Percentiles rank a stretch among this genome's conserved stretches.
Conservation (phyloP, 2,797 vertebrate species). For the Loriculus beryllinus region DNA sequence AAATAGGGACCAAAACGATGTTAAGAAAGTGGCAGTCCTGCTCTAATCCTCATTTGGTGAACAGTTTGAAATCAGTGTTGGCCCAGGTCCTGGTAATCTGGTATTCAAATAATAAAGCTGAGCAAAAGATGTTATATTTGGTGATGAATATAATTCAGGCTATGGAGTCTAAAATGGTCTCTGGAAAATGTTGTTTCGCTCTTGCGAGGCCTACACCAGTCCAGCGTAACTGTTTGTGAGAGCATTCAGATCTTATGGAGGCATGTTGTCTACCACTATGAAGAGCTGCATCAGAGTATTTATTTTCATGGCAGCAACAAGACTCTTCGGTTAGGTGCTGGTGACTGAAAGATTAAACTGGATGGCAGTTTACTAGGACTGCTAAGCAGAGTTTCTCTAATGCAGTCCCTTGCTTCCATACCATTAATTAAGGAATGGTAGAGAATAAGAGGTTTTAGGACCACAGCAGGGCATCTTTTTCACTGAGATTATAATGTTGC, state of each 20-base stretch:
- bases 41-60: not conserved
- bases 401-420: not conserved
- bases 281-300: not conserved
- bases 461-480: not conserved
- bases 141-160: not conserved
- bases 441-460: not conserved
- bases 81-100: not conserved
- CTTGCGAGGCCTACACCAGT: not conserved
- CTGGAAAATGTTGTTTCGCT: not conserved
- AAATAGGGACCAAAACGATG: not conserved
- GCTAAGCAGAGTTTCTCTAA: not conserved
- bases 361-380: not conserved
- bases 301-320: not conserved
- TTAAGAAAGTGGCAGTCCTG: not conserved
- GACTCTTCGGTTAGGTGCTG: not conserved
- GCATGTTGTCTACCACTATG: not conserved
- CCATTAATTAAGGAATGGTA: not conserved
- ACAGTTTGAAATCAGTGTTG: not conserved
- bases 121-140: not conserved
- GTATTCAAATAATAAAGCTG: not conserved
- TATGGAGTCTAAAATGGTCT: not conserved
- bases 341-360: not conserved
- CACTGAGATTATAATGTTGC: not conserved
- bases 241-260: fast-evolving
- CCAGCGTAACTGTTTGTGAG: not conserved